phyloP scores from a whole-genome alignment of 2,797 vertebrate genomes.

The Vipera ursinii region DNA sequence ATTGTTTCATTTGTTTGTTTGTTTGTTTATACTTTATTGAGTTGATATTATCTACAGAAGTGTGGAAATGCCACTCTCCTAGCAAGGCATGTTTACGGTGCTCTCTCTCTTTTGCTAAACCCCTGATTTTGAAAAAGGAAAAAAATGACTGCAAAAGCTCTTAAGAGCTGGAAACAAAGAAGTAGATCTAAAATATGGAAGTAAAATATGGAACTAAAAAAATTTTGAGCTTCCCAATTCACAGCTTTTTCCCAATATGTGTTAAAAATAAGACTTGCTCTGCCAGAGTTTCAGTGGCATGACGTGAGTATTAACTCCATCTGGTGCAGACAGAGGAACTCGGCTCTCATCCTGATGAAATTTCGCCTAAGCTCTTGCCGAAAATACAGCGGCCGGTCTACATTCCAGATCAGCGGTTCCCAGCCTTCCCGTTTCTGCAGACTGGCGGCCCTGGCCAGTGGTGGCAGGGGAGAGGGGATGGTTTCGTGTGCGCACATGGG shows the following conservation, averaged over 20 bases:
- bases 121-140: not conserved
- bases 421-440: not conserved
- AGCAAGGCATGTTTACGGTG: not conserved
- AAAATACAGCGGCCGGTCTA: too few species aligned
- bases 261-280: not conserved
- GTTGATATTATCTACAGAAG: not conserved
- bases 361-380: not conserved
- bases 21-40: not conserved
- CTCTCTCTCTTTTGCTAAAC: not conserved
- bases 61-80: too few species aligned
- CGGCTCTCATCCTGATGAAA: too few species aligned
- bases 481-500: not conserved
- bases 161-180: not conserved
- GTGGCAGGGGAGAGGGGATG: not conserved
- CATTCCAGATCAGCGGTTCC: too few species aligned
- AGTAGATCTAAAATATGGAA: conserved; percentile 24
- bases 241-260: not conserved
- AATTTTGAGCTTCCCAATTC: not conserved
- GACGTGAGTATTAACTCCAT: too few species aligned
- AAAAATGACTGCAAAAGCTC: not conserved
- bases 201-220: conserved; percentile 30
- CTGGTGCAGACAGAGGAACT: not conserved
- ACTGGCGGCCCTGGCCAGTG: fast-evolving
- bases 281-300: not conserved
- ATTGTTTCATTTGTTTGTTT: too few species aligned